A percentile compares a stretch with the other conserved stretches of the same genome.
phyloP scores from a whole-genome alignment of 2,797 vertebrate genomes.

The Lophotriccus pileatus region DNA sequence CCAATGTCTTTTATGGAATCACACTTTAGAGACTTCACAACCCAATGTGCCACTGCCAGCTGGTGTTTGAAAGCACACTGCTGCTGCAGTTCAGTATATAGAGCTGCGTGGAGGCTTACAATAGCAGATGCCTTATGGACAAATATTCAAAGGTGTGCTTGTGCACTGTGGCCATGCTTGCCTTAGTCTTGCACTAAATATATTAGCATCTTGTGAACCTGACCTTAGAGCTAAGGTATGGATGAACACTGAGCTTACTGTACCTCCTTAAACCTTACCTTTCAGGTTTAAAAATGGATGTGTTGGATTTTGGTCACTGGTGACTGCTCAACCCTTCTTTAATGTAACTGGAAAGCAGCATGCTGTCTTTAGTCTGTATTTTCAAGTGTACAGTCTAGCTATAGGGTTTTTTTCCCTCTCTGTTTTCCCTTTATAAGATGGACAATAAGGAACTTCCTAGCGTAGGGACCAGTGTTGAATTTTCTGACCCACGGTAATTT shows the following conservation, averaged over 20 bases:
- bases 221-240: not conserved
- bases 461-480: not conserved
- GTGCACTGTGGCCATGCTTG: not conserved
- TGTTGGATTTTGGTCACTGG: not conserved
- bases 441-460: not conserved
- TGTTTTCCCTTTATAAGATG: not conserved
- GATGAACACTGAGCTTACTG: not conserved
- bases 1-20: not conserved
- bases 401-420: accelerated
- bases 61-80: not conserved
- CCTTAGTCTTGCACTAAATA: not conserved
- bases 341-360: not conserved
- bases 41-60: not conserved
- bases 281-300: not conserved
- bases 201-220: not conserved
- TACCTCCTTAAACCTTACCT: not conserved
- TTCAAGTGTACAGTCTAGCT: not conserved
- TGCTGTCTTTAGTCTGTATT: not conserved
- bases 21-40: not conserved
- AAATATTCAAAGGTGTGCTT: not conserved
- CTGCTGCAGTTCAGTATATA: not conserved
- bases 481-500: not conserved
- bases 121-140: not conserved
- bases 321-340: not conserved
- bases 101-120: not conserved